Base-by-base conservation (phyloP, 2,113 vertebrate species). In the Sterna hirundo region DNA sequence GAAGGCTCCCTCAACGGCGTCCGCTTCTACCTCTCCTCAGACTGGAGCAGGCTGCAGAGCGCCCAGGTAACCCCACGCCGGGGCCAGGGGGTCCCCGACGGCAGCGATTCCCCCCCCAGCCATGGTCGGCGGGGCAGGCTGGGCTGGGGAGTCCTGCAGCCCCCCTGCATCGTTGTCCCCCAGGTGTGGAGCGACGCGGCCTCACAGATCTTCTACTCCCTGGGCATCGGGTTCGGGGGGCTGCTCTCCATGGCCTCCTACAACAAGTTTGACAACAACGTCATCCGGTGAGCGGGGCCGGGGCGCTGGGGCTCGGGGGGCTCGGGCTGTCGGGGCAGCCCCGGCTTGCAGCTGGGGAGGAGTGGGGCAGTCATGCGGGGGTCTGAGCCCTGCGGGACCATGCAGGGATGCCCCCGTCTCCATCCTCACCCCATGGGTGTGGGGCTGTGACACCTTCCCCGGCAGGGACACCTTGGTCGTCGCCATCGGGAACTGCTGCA, bases 231-330 rank as follows among this genome's bases (percentile, higher is more conserved):
- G 6, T 99, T 99, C 94, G 99, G 99, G 1, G 99, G 99, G 5
- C 99, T 99, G 83, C 98, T 99, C 93, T 99, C 99, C 60, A 99
- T 99, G 99, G 99, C 99, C 3, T 99, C 99, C 64, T 99, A 99
- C 94, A 99, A 99, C 96, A 98, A 99, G 93, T 99, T 99, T 91
- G 98, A 99, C 98, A 99, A 99, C 97, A 99, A 99, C 95, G 57
- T 93, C 21, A 54, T 93, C 78, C 34, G 38, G 94, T 93, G 86
- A 90, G 79, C 3, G 5, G 34, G 44, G 5, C 10, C 0, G 1
- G 36, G 22, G 44, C 0, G 2, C 2, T 2, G 62, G 30, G 27
- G 9, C 0, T 4, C 4, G 8, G 30, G 22, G 58, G 27, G 17
- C 2, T 1, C 1, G 1, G 14, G 54, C 13, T 40, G 40, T n/a